These are phyloP conservation scores for Nipponacmea schrenckii DNA, from an alignment of 2,888 invertebrate genomes.

Conservation along the genomic window DNA sequence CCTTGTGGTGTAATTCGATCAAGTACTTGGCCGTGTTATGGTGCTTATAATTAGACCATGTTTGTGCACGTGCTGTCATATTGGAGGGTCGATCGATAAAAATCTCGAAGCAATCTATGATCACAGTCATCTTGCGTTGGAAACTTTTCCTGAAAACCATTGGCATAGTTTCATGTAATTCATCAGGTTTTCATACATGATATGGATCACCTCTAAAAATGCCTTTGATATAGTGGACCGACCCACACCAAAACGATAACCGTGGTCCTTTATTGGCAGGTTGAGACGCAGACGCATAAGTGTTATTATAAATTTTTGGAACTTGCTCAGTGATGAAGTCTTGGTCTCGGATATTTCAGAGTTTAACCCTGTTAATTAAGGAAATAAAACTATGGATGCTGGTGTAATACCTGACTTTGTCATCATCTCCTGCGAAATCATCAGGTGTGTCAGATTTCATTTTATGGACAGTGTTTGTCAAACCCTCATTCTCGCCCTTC, in stretches of 20 bases:
- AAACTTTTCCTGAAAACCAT: constrained; percentile 31
- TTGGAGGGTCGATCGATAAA: constrained; percentile 38
- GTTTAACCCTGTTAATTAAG: constrained; percentile 15
- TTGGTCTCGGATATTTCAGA: constrained; percentile 2
- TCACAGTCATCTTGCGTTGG: constrained; percentile 22
- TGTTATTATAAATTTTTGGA: constrained; percentile 26
- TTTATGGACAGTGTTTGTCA: background rate
- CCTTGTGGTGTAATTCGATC: constrained; percentile 46
- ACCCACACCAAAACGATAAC: constrained; percentile 21
- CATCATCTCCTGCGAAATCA: no score
- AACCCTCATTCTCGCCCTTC: background rate
- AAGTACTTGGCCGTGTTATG: constrained; percentile 43
- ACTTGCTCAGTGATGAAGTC: constrained; percentile 19
- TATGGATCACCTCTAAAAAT: constrained; percentile 13
- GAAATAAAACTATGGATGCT: constrained; percentile 15
- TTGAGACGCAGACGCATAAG: constrained; percentile 31
- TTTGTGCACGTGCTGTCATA: constrained; percentile 34
- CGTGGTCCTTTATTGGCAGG: constrained; percentile 18
- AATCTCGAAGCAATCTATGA: constrained; percentile 40
- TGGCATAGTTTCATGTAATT: constrained; percentile 25
- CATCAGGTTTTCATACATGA: constrained; percentile 27
- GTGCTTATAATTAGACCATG: constrained; percentile 42
- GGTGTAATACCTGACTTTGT: constrained; percentile 15
- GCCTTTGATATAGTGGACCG: constrained; percentile 19
- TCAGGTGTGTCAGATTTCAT: background rate